These are phyloP conservation scores for Cephus pygmeus DNA, from an alignment of 2,888 invertebrate species.

Conservation along the genomic window DNA sequence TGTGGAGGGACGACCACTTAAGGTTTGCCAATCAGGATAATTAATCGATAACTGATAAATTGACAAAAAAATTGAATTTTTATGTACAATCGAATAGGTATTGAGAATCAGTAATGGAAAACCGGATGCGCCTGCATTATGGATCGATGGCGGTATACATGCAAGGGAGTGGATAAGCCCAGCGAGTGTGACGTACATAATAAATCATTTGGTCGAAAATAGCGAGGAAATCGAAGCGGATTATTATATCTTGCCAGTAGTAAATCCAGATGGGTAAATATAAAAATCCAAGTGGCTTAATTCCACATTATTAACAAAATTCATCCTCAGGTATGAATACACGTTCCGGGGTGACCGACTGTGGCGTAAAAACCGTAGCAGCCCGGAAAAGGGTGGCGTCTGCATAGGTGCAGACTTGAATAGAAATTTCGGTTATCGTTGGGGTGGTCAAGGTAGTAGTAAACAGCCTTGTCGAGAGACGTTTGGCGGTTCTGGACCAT, in stretches of 20 bases:
- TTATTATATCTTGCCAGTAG: conserved; percentile 75
- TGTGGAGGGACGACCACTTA: conserved; percentile 79
- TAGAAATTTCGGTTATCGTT: conserved; percentile 88
- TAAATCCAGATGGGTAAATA: conserved; percentile 79
- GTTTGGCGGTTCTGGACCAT: conserved; percentile 81
- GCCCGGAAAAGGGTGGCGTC: conserved; percentile 68
- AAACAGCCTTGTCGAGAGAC: conserved; percentile 85
- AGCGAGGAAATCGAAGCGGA: conserved; percentile 76
- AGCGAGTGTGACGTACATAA: conserved; percentile 81
- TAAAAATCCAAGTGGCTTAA: background rate
- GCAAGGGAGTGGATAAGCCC: conserved; percentile 92
- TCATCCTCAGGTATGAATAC: conserved; percentile 92
- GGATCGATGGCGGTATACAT: conserved; percentile 85
- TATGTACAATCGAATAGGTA: conserved; percentile 32
- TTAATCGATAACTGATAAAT: background rate
- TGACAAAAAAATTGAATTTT: background rate
- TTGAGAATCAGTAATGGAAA: conserved; percentile 78
- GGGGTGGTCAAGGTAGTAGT: conserved; percentile 89
- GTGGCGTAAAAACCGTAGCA: conserved; percentile 83
- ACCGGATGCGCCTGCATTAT: conserved; percentile 72
- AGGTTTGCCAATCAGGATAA: conserved; percentile 60
- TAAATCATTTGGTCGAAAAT: conserved; percentile 77
- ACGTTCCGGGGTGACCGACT: conserved; percentile 83
- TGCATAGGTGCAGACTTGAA: conserved; percentile 86
- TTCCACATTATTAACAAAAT: conserved; percentile 2